These are phyloP conservation scores for Hypanus sabinus DNA, from an alignment of 2,113 vertebrate genomes.

Conservation along the genomic window DNA sequence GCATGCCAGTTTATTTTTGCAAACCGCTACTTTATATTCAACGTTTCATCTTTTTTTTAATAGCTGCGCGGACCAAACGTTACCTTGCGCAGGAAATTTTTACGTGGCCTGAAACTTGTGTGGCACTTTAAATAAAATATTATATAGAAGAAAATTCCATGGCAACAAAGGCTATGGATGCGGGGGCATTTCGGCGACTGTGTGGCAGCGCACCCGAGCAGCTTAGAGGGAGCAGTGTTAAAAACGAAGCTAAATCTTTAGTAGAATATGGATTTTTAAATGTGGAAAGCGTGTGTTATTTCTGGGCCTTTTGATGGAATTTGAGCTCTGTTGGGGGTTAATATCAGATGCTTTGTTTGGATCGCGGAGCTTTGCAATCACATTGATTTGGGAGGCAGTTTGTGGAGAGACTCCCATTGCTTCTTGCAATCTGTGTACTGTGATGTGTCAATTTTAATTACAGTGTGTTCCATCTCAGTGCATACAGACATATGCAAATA, in stretches of 20 bases:
- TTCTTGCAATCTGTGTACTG: neutral
- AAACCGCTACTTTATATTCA: too few species aligned
- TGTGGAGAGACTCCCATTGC: neutral
- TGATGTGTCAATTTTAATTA: conserved; percentile 29
- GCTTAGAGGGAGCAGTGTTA: neutral
- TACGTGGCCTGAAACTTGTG: too few species aligned
- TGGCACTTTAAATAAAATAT: too few species aligned
- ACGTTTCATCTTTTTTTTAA: too few species aligned
- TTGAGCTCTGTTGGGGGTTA: neutral
- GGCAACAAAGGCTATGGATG: too few species aligned
- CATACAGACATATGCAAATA: neutral
- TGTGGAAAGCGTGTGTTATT: neutral
- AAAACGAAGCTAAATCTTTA: neutral
- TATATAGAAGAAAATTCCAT: too few species aligned
- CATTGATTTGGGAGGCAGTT: neutral
- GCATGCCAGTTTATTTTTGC: too few species aligned
- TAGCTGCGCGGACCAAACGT: too few species aligned
- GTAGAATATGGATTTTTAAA: neutral
- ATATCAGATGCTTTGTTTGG: neutral
- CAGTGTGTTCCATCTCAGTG: neutral
- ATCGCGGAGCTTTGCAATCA: neutral
- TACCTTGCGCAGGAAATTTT: too few species aligned
- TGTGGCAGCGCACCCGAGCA: too few species aligned
- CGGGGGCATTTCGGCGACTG: too few species aligned
- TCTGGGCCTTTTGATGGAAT: neutral